Evolutionary conservation across 2,888 invertebrate species (phyloP), one percentile per base, ranked within the genome.

Genomic region (Protodeltote pygarga): DNA sequence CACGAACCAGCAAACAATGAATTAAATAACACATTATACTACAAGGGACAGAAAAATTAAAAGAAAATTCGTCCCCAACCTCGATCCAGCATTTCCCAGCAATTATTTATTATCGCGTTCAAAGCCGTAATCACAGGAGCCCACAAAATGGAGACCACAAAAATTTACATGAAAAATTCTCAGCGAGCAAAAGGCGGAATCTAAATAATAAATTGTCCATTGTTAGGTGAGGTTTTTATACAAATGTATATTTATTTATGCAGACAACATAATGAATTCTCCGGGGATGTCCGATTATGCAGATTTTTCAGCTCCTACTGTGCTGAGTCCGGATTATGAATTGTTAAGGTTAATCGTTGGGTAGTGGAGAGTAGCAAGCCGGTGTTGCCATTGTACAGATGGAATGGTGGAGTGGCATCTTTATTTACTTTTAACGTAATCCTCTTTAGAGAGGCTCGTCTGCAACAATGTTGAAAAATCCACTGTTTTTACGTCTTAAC

Each of bases 131-230:
- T 83, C 81, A 81, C 74, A 42, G 62, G 59, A 57, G 54, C 66
- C 32, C 55, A 76, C 70, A 77, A 76, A 78, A 78, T 65, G 71
- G 66, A 70, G 73, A 70, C 78, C 72, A 66, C 64, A 65, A 57
- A 74, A 73, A 85, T 86, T 87, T 82, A 81, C 81, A 86, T 86
- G 80, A 86, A 85, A 86, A 86, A 84, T 79, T 75, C 79, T 71
- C 70, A 69, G 71, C 63, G 54, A 59, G 71, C 75, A 73, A 80
- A 75, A 78, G 70, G 74, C 73, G 71, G 81, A 85, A 88, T 89
- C 87, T 89, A 87, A 89, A 89, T 89, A 89, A 88, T 88, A 88
- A 89, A 89, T 89, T 89, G 87, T 88, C 83, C 81, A 89, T 89
- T 87, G 85, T 88, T 81, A 81, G 80, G 75, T 77, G 72, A 67